Evolutionary conservation across 2,888 invertebrate genomes (phyloP).

Genomic region (Artemia sinica): DNA sequence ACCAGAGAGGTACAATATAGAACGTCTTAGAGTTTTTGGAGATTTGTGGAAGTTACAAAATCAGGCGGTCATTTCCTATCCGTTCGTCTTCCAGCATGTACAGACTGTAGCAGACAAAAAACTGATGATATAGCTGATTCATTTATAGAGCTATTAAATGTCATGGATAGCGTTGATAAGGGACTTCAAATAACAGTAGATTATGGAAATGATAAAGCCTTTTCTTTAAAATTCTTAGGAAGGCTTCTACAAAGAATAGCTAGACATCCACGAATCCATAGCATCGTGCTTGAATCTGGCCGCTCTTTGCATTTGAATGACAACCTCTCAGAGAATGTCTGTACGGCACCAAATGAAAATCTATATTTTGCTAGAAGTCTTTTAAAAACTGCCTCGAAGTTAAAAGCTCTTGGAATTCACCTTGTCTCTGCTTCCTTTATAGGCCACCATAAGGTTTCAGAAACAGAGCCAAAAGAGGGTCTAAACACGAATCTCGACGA

Average conservation of each 20-base stretch:
- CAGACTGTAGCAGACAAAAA: background rate
- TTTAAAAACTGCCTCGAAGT: background rate
- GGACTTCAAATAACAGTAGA: background rate
- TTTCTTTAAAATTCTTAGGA: background rate
- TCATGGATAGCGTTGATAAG: background rate
- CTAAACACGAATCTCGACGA: background rate
- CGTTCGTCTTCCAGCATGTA: background rate
- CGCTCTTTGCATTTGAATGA: background rate
- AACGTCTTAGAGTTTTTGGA: constrained; percentile 8
- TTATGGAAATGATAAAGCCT: background rate
- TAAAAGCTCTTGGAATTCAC: background rate
- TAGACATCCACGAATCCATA: background rate
- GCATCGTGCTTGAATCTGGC: background rate
- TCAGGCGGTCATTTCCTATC: constrained; percentile 5
- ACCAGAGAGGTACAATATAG: background rate
- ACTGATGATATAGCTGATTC: background rate
- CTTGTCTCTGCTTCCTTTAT: background rate
- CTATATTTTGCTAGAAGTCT: background rate
- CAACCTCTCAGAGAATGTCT: background rate
- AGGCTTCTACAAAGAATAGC: background rate
- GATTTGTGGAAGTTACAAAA: background rate
- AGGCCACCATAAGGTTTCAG: background rate
- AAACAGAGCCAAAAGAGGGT: background rate
- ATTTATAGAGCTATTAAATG: background rate
- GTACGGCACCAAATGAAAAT: background rate